Evolutionary conservation across 2,113 vertebrate genomes (phyloP).

Genomic region (Gallinago jamesoni): DNA sequence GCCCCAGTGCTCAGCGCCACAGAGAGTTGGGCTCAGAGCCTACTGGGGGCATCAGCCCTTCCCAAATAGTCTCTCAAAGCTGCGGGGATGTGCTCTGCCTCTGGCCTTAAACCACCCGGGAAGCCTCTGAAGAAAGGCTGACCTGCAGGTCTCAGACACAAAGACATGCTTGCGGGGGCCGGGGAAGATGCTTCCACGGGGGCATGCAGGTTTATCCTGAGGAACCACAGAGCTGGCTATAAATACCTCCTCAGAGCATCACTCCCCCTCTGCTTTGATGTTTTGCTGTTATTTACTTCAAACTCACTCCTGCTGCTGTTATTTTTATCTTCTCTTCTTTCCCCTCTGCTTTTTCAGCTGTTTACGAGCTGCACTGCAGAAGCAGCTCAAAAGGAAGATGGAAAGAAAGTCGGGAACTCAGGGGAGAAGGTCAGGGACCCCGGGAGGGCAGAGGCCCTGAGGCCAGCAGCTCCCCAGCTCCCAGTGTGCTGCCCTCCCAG

Average conservation of each 20-base stretch:
- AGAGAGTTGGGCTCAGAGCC: neutral
- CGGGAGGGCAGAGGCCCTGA: neutral
- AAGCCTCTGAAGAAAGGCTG: neutral
- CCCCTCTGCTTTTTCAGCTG: neutral
- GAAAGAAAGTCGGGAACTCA: neutral
- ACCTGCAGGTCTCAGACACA: neutral
- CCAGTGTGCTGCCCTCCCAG: fast-evolving
- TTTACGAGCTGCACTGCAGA: neutral
- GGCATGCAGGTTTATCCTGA: neutral
- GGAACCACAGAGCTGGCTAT: neutral
- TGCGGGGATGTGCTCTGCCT: neutral
- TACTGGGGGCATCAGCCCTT: neutral
- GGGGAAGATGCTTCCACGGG: neutral
- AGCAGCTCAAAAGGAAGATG: neutral
- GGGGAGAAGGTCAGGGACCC: neutral
- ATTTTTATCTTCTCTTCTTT: constrained; percentile 43
- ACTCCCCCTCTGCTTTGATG: constrained; percentile 41
- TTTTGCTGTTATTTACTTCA: constrained; percentile 49
- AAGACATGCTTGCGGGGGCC: neutral
- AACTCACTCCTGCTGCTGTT: constrained; percentile 19
- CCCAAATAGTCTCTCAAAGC: neutral
- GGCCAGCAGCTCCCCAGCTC: neutral
- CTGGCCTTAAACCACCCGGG: neutral
- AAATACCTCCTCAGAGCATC: constrained; percentile 44
- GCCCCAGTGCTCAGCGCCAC: neutral